phyloP scores from a whole-genome alignment of 2,888 invertebrate species.

The Tetrapedia diversipes region DNA sequence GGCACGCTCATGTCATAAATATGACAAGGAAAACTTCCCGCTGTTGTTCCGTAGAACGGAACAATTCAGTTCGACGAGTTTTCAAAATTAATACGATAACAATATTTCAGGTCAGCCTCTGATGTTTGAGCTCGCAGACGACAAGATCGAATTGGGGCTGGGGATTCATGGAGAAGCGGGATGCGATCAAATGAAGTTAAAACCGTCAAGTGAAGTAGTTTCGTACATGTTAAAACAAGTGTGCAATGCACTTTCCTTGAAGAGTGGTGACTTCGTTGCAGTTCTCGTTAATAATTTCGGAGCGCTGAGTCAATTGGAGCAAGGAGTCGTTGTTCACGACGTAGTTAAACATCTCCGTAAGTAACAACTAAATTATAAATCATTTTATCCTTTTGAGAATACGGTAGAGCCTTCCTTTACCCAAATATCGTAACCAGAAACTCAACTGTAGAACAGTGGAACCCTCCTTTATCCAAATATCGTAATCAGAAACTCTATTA shows the following conservation, averaged over 20 bases:
- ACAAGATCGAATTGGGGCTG: slow-evolving; percentile 88
- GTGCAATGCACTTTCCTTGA: slow-evolving; percentile 67
- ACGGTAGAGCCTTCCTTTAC: too few species aligned
- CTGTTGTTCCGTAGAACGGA: too few species aligned
- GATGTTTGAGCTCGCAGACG: slow-evolving; percentile 86
- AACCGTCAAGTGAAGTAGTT: slow-evolving; percentile 82
- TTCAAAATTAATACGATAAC: not conserved
- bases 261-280: slow-evolving; percentile 83
- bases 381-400: too few species aligned
- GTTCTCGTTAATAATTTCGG: slow-evolving; percentile 92
- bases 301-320: slow-evolving; percentile 89
- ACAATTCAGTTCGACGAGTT: too few species aligned
- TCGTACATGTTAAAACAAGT: slow-evolving; percentile 83
- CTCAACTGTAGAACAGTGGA: too few species aligned
- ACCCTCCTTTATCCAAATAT: too few species aligned
- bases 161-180: slow-evolving; percentile 86
- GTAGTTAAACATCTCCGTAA: slow-evolving; percentile 87
- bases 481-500: too few species aligned
- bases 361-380: slow-evolving; percentile 66
- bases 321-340: slow-evolving; percentile 89
- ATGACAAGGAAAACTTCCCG: too few species aligned
- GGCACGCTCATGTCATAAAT: too few species aligned
- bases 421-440: too few species aligned
- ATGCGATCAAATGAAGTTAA: slow-evolving; percentile 83
- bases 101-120: slow-evolving; percentile 79